Evolutionary conservation across 2,113 vertebrate genomes (phyloP), one percentile per base, ranked within the genome.

Genomic region (Podarcis cretensis): DNA sequence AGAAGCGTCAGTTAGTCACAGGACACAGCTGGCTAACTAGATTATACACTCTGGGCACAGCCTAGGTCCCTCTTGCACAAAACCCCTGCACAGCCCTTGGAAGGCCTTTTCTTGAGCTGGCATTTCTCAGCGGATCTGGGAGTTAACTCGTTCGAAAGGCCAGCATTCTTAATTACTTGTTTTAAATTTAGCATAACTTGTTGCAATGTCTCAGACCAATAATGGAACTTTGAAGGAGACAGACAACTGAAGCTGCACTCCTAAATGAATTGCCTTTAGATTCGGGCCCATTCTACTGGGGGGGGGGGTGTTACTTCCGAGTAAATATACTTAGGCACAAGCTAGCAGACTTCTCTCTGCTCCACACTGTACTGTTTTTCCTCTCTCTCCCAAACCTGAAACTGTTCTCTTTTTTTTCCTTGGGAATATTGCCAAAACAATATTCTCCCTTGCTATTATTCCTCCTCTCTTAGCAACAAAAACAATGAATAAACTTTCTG

Each of bases 1-100:
- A 97, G 90, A 96, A 97, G 96, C 96, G 91, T 96, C 97, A 96
- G 96, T 96, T 95, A 97, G 97, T 97, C 94, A 97, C 94, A 96
- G 96, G 93, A 95, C 97, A 95, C 96, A 97, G 97, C 95, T 95
- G 96, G 95, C 92, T 97, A 95, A 96, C 95, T 94, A 94, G 94
- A 94, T 96, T 96, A 94, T 93, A 92, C 94, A 95, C 76, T 43
- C 27, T 87, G 73, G 65, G 57, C 25, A 88, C n/a, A 48, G 95
- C 90, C 69, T 94, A 83, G 2, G 89, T 77, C 90, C 32, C 92
- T 16, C 85, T 84, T 4, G 5, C 2, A 32, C 86, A 89, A 63
- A 81, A 85, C 85, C 81, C 69, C 59, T 20, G n/a, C 40, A 1
- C 0, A 87, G n/a, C 3, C 81, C 13, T 77, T 32, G 71, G 37